These are phyloP conservation scores for Oryzias sinensis DNA, from an alignment of 2,797 vertebrate species.

Conservation along the genomic window DNA sequence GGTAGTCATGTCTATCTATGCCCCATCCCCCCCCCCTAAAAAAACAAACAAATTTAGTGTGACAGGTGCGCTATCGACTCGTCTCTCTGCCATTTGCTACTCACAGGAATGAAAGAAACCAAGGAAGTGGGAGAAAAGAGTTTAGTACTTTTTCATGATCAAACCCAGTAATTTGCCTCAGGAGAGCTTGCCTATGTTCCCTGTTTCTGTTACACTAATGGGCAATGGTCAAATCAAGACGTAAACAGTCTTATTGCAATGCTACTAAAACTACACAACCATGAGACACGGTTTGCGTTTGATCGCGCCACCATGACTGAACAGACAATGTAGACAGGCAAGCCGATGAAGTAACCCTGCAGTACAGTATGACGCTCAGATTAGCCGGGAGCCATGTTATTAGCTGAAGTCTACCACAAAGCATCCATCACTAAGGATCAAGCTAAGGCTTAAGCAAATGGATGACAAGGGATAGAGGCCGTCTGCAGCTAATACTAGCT, in stretches of 20 bases:
- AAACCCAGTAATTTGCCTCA: conserved; percentile 59
- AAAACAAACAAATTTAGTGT: conserved; percentile 75
- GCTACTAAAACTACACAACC: not conserved
- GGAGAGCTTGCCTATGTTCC: conserved; percentile 27
- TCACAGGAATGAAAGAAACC: conserved; percentile 67
- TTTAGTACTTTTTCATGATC: conserved; percentile 58
- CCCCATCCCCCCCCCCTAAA: conserved; percentile 48
- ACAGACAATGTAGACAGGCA: conserved; percentile 29
- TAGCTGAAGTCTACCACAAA: conserved; percentile 51
- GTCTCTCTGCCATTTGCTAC: conserved; percentile 83
- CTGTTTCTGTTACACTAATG: conserved; percentile 11
- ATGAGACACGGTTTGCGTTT: conserved; percentile 16
- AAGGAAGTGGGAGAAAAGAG: conserved; percentile 53
- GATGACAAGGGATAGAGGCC: conserved; percentile 71
- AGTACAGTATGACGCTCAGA: conserved; percentile 49
- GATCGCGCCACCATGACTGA: conserved; percentile 30
- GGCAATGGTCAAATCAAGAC: conserved; percentile 46
- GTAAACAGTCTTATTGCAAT: conserved; percentile 30
- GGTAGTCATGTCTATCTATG: conserved; percentile 79
- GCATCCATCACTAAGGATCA: conserved; percentile 73
- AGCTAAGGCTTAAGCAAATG: conserved; percentile 70
- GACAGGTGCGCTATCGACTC: conserved; percentile 83
- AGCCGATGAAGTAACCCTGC: conserved; percentile 43
- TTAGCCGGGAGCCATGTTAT: conserved; percentile 56
- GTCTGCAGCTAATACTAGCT: conserved; percentile 62